A percentile compares a stretch with the other conserved stretches of the same genome.
These are phyloP conservation scores for Eulemur coronatus DNA, from an alignment of 2,797 vertebrate genomes.

Conservation along the genomic window DNA sequence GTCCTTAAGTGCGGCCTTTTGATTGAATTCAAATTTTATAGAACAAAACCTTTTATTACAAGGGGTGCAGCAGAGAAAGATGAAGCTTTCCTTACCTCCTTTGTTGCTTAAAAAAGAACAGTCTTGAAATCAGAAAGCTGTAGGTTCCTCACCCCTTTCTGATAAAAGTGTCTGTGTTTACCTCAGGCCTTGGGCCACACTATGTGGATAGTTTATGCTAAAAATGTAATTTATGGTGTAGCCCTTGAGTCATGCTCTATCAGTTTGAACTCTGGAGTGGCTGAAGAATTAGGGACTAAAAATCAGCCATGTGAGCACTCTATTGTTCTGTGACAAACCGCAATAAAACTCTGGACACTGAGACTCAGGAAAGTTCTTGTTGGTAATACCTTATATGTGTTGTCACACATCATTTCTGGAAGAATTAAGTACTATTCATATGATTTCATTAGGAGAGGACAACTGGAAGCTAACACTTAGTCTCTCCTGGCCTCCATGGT, in stretches of 20 bases:
- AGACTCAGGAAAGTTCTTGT: not conserved
- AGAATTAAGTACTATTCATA: not conserved
- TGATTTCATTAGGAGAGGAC: not conserved
- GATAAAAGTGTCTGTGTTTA: not conserved
- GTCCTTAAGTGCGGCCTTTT: not conserved
- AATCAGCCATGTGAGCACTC: not conserved
- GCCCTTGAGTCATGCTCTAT: not conserved
- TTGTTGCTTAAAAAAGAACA: not conserved
- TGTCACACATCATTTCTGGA: not conserved
- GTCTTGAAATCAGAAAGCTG: not conserved
- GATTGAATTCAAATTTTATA: not conserved
- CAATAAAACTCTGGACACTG: not conserved
- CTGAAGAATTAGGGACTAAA: not conserved
- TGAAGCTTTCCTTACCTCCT: not conserved
- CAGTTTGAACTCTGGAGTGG: not conserved
- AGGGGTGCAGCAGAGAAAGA: not conserved
- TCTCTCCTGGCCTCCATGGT: not conserved
- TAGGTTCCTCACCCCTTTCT: not conserved
- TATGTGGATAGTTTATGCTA: not conserved
- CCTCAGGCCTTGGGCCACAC: not conserved
- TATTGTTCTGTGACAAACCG: not conserved
- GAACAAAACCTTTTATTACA: not conserved
- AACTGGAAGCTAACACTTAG: not conserved
- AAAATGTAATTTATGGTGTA: not conserved
- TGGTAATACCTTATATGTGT: not conserved